Evolutionary conservation across 2,113 vertebrate genomes (phyloP), one percentile per base, ranked within the genome.

Genomic region (Cephalopterus ornatus): DNA sequence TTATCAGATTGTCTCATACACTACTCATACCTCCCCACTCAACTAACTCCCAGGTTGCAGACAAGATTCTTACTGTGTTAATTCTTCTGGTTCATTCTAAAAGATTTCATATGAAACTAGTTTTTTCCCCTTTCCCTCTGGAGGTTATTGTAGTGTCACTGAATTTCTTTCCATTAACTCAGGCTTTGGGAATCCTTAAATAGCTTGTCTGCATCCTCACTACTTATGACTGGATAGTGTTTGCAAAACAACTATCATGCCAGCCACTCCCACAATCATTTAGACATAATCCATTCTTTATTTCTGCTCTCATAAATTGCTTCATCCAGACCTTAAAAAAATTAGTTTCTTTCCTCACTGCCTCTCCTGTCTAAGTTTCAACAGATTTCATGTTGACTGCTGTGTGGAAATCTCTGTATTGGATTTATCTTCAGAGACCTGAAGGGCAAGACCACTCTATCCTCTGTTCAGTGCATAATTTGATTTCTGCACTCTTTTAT

Each of bases 231-330:
- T 89, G 52, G 32, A 82, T 26, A 75, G n/a, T 79, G 41, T 89
- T 92, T 95, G 41, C 73, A 89, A 91, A 95, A 87, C 39, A 96
- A 33, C 47, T 65, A 20, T 89, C 70, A 22, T 79, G 88, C 35
- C 68, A 92, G 75, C 67, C 50, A 81, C 44, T 16, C 28, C 67
- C 74, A 56, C 71, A 85, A 37, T 53, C 52, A 56, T 66, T 93
- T 68, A 92, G 61, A 92, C n/a, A 61, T 61, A 85, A 66, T 65
- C 41, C 33, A 59, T 49, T 91, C 79, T 92, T 93, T 91, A 86
- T 84, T 90, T 94, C 52, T 93, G 33, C 87, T 90, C 47, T 84
- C 28, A 81, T 85, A 72, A 92, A 65, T 65, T 87, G 15, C 61
- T 88, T 83, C 52, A 85, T 85, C 58, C 66, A 92, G 52, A 78